Conservation (phyloP, 2,797 vertebrate species). For the Mormyrops boulengeri region DNA sequence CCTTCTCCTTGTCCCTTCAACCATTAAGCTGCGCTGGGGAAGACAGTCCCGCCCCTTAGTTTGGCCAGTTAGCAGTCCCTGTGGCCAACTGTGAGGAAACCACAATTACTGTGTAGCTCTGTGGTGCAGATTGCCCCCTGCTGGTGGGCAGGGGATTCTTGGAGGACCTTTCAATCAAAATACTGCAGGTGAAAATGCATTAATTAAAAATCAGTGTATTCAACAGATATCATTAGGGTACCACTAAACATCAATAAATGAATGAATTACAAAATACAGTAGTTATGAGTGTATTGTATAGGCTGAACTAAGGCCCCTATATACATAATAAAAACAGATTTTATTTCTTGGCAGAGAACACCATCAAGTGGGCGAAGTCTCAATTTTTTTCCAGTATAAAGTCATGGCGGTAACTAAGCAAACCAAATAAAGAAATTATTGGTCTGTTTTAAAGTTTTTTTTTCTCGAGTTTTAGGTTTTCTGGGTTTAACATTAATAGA, state of each 20-base stretch:
- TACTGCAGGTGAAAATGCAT: background rate
- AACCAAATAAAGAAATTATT: background rate
- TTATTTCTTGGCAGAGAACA: background rate
- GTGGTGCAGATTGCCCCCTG: background rate
- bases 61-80: background rate
- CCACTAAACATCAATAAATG: background rate
- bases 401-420: background rate
- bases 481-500: background rate
- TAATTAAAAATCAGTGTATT: background rate
- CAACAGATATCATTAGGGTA: background rate
- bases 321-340: background rate
- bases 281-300: background rate
- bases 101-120: background rate
- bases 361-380: background rate
- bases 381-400: background rate
- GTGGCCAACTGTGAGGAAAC: background rate
- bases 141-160: background rate
- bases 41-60: background rate
- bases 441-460: background rate
- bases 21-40: background rate
- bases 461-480: background rate
- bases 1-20: background rate
- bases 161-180: background rate
- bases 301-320: background rate
- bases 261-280: background rate